Evolutionary conservation across 1,140 invertebrate genomes (phyloP).

Genomic region (Acromyrmex heyeri): DNA sequence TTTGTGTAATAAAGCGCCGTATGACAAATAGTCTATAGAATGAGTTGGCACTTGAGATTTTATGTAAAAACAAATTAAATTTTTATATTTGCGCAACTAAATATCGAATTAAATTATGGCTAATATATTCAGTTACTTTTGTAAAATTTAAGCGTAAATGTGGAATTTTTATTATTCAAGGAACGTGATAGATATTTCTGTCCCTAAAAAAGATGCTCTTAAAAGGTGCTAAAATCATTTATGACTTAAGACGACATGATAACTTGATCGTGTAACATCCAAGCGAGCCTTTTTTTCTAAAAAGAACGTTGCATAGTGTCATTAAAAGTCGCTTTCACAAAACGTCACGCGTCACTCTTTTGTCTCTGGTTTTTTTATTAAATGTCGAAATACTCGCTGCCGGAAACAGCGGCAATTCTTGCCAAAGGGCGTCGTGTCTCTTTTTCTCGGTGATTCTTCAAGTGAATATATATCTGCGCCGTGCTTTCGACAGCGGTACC

Average conservation of each 20-base stretch:
- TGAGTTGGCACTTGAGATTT: neutral
- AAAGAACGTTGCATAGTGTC: conserved; percentile 2
- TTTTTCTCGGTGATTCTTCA: conserved; percentile 62
- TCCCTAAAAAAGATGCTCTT: neutral
- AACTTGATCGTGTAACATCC: neutral
- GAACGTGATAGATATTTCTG: neutral
- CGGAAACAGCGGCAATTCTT: conserved; percentile 47
- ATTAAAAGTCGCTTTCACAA: conserved; percentile 41
- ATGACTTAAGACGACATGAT: neutral
- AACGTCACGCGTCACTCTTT: conserved; percentile 15
- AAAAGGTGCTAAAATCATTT: conserved; percentile 13
- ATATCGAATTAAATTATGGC: neutral
- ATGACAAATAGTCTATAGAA: neutral
- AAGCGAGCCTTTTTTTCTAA: neutral
- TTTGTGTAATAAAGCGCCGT: neutral
- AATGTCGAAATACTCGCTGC: conserved; percentile 50
- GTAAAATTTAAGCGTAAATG: neutral
- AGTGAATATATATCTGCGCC: conserved; percentile 64
- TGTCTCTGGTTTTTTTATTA: conserved; percentile 7
- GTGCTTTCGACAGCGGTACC: conserved; percentile 68
- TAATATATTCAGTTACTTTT: neutral
- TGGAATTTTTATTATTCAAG: neutral
- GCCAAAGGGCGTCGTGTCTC: conserved; percentile 1
- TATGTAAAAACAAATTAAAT: conserved; percentile 1
- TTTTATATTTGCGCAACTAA: neutral